Evolutionary conservation across 2,797 vertebrate species (phyloP), one percentile per base, ranked within the genome.

Genomic region (Periophthalmus magnuspinnatus): DNA sequence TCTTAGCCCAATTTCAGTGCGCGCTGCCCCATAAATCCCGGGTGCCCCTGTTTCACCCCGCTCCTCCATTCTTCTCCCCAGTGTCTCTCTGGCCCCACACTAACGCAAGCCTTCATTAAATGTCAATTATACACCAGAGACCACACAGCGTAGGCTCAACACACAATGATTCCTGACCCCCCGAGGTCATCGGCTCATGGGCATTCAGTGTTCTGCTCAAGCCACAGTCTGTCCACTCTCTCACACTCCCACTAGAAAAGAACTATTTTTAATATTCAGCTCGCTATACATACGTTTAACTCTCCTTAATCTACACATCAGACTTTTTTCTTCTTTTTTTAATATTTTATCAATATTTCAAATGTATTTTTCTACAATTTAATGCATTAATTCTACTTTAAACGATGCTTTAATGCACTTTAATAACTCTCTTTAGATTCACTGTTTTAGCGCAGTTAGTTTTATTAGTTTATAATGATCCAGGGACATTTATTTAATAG

Each of bases 61-160:
- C 38, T 64, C 67, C 55, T 81, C 83, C 33, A 83, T 84, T 87
- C 83, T 87, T 84, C 86, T 79, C 84, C 72, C 76, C 83, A 57
- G 79, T 82, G 85, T 75, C 83, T 81, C 81, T 86, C 80, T 88
- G 87, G 89, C 83, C 85, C 76, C 75, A 75, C 68, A 81, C 86
- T 83, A 88, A 88, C 84, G 75, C 84, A 91, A 81, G 84, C 91
- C 92, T 93, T 92, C 89, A 93, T 94, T 93, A 94, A 93, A 94
- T 94, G 92, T 92, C 89, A 91, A 93, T 94, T 94, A 94, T 90
- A 92, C 88, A 91, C 90, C 90, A 81, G 89, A 88, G 91, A 93
- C 90, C 89, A 92, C 89, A 92, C 85, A 88, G 80, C 86, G 88
- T 84, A 88, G 72, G 88, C 79, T 79, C 74, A 74, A 76, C 80